Percentiles rank a stretch among this genome's conserved stretches.
Conservation (phyloP, 2,113 vertebrate genomes). For the Boleophthalmus pectinirostris region DNA sequence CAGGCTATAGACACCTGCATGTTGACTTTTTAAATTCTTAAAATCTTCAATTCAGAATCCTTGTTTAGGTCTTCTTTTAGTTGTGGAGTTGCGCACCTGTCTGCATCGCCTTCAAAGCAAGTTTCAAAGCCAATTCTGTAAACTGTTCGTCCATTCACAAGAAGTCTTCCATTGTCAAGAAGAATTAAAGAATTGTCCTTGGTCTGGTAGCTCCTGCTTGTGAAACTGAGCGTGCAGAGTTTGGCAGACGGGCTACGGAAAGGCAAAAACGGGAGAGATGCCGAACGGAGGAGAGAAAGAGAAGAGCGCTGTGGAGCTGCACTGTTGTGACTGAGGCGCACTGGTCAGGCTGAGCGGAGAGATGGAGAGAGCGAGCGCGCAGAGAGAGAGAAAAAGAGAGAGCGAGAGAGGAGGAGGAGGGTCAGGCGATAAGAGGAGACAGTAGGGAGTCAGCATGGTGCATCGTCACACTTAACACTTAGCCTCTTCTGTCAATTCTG, state of each 20-base stretch:
- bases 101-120: conserved; percentile 41
- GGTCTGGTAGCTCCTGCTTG: conserved; percentile 31
- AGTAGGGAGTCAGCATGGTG: conserved; percentile 24
- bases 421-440: conserved; percentile 44
- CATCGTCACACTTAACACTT: conserved; percentile 51
- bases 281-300: conserved; percentile 47
- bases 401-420: conserved; percentile 42
- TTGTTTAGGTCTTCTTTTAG: background rate
- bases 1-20: conserved; percentile 99
- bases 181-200: conserved; percentile 44
- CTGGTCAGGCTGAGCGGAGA: conserved; percentile 16
- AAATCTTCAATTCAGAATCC: conserved; percentile 12
- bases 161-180: conserved; percentile 39
- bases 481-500: background rate
- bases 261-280: conserved; percentile 40
- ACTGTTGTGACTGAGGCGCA: conserved; percentile 45
- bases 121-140: conserved; percentile 15
- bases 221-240: conserved; percentile 20
- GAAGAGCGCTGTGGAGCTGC: conserved; percentile 43
- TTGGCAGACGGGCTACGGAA: conserved; percentile 37
- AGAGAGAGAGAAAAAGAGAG: conserved; percentile 12
- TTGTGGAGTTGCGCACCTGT: conserved; percentile 29
- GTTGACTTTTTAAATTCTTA: conserved; percentile 49
- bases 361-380: conserved; percentile 9
- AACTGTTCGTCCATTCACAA: conserved; percentile 13